Base-by-base conservation (phyloP, 2,113 vertebrate genomes). In the Accipiter cooperii region DNA sequence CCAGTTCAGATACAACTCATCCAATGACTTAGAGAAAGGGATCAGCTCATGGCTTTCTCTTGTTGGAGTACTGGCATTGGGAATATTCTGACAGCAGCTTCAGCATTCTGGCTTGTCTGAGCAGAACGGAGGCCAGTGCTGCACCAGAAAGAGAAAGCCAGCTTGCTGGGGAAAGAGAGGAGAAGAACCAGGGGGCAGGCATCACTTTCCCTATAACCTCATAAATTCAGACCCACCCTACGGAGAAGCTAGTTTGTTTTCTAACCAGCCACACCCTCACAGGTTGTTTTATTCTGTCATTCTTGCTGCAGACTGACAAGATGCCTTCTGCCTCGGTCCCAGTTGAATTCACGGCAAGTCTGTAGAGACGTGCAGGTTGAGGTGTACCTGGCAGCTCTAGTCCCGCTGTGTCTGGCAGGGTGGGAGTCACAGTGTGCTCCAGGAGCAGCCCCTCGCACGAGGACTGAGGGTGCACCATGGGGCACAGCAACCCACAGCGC, bases 311-410 rank as follows among this genome's bases (percentile, higher is more conserved):
- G 63, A 58, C 10, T 60, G 18, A 25, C 8, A 38, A 21, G 8
- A 63, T 85, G 44, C 31, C 51, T 91, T 76, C 21, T 71, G 29
- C 18, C n/a, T 89, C 64, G n/a, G 17, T 40, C 51, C 42, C 38
- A 51, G 18, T 8, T 68, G 65, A 79, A 71, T 10, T 75, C 47
- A 9, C 6, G 28, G 42, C 20, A 66, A 85, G 20, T 61, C 61
- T 54, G 17, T 17, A 58, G 47, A 31, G 36, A 36, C 0, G 1
- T 10, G 16, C 9, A 73, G 3, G 2, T 44, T 14, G 7, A 66
- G 26, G 26, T 38, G 8, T 36, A 38, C 20, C 63, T 33, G 26
- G 13, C 17, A 52, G 22, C 22, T 58, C 8, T 17, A 15, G 18
- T 31, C 10, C 3, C 3, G 2, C 12, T 13, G 9, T 29, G 16